Percentiles rank a stretch among this genome's conserved stretches.
Conservation (phyloP, 2,888 invertebrate genomes). For the Phyto melanocephala region DNA sequence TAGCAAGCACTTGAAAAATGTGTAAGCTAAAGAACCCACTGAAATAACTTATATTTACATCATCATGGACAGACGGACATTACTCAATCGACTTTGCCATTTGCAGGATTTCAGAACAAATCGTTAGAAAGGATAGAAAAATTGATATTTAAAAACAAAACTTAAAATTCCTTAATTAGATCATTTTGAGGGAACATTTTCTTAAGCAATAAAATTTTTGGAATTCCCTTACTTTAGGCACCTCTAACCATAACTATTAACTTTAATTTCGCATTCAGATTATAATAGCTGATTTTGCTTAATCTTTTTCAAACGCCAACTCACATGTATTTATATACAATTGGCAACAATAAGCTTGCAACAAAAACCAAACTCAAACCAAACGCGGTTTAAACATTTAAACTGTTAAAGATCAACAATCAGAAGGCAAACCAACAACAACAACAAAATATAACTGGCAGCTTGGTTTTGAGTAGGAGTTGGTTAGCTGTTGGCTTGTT, state of each 20-base stretch:
- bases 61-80: no score
- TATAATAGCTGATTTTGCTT: neutral
- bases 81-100: no score
- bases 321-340: neutral
- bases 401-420: slow-evolving; percentile 64
- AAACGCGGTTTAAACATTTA: slow-evolving; percentile 52
- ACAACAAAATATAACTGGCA: neutral
- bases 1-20: slow-evolving; percentile 18
- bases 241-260: neutral
- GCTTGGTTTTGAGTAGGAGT: slow-evolving; percentile 49
- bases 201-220: no score
- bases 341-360: slow-evolving; percentile 31
- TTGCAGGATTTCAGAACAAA: no score
- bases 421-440: slow-evolving; percentile 18
- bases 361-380: neutral
- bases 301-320: slow-evolving; percentile 44
- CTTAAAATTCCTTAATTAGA: no score
- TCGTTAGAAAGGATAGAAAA: no score
- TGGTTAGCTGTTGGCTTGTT: neutral
- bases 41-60: no score
- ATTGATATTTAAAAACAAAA: no score
- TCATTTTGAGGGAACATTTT: no score
- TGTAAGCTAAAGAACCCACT: neutral
- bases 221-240: no score
- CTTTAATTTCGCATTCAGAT: neutral